Evolutionary conservation across 23 tunicate species (phyloP).

Genomic region (Trididemnum nubilum): DNA sequence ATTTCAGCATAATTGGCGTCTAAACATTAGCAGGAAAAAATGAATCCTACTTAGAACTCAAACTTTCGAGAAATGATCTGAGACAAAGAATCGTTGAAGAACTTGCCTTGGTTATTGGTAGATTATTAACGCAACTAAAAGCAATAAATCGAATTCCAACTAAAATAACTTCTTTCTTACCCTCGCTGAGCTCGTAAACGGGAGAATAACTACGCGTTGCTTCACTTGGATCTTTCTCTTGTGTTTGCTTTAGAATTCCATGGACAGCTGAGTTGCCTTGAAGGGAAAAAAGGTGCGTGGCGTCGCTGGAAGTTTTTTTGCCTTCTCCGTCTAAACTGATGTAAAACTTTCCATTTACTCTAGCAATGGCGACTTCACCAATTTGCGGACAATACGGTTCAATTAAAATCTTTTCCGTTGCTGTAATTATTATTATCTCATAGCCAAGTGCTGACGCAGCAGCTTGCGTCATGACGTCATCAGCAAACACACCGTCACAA

Average conservation of each 20-base stretch:
- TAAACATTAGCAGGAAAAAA: background rate
- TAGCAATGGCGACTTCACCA: slow-evolving; percentile 27
- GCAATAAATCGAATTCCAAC: slow-evolving; percentile 4
- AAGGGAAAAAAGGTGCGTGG: background rate
- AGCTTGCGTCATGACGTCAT: slow-evolving; percentile 67
- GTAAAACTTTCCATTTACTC: background rate
- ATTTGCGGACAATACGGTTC: background rate
- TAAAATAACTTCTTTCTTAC: slow-evolving; percentile 20
- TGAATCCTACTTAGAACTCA: background rate
- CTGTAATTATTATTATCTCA: slow-evolving; percentile 65
- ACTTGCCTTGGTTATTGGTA: background rate
- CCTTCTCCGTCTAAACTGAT: slow-evolving; percentile 10
- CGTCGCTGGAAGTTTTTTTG: no score
- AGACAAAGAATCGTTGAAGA: background rate
- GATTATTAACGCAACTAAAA: slow-evolving; percentile 2
- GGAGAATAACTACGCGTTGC: background rate
- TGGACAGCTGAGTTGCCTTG: background rate
- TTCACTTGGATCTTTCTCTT: no score
- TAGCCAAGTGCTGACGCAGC: slow-evolving; percentile 50
- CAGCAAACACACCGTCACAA: slow-evolving; percentile 40
- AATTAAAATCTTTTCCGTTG: background rate
- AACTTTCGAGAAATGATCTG: background rate
- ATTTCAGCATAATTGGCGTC: background rate
- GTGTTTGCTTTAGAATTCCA: slow-evolving; percentile 32
- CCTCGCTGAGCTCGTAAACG: background rate